These are phyloP conservation scores for Dicranocentrus wangi DNA, from an alignment of 2,888 invertebrate genomes.

Conservation along the genomic window DNA sequence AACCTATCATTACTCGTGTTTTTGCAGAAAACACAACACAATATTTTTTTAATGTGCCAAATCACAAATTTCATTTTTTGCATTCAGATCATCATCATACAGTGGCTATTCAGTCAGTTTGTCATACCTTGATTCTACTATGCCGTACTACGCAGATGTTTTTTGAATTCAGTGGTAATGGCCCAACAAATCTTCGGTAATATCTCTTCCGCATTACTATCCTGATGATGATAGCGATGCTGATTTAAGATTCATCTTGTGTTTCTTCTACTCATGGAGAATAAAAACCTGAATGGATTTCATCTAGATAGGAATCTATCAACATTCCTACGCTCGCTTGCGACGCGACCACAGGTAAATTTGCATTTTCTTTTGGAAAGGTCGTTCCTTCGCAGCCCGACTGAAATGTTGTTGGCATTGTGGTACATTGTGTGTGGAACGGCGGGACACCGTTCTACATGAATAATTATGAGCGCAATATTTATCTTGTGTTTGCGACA, in stretches of 20 bases:
- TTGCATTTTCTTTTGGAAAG: conserved; percentile 24
- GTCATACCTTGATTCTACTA: no score
- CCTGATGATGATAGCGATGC: not conserved
- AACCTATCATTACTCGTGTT: conserved; percentile 8
- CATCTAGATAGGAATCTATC: not conserved
- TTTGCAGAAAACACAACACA: not conserved
- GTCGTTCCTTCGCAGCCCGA: conserved; percentile 16
- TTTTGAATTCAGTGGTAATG: not conserved
- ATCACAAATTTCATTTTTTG: not conserved
- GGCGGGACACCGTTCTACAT: no score
- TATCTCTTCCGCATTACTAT: conserved; percentile 17
- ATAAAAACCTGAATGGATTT: conserved; percentile 14
- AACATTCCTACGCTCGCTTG: not conserved
- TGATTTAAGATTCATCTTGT: conserved; percentile 3
- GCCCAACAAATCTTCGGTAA: not conserved
- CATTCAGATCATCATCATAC: not conserved
- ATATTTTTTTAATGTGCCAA: no score
- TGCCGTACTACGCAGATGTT: no score
- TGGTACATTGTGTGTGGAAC: no score
- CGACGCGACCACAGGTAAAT: not conserved
- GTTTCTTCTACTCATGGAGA: conserved; percentile 9
- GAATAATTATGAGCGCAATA: no score
- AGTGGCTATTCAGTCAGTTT: no score
- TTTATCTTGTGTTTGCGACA: no score
- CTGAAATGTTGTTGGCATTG: no score